These are phyloP conservation scores for Lycorma delicatula DNA, from an alignment of 1,140 invertebrate genomes.

Conservation along the genomic window DNA sequence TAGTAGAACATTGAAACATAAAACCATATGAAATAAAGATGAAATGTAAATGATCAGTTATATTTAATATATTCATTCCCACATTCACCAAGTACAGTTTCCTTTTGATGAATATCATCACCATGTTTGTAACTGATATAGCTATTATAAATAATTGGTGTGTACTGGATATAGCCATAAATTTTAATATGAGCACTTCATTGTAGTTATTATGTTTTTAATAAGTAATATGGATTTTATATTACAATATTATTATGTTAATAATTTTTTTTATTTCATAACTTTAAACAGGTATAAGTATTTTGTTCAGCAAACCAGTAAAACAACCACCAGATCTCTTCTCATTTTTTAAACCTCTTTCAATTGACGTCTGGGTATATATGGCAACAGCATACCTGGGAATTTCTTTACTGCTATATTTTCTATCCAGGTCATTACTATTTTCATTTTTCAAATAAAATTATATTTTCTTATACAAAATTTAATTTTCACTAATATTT, in stretches of 20 bases:
- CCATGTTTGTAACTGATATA: too few relatives aligned
- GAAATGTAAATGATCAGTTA: too few relatives aligned
- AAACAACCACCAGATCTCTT: conserved; percentile 66
- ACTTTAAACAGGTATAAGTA: conserved; percentile 60
- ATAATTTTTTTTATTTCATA: background rate
- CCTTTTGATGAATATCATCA: too few relatives aligned
- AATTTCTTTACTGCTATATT: conserved; percentile 75
- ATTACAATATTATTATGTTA: background rate
- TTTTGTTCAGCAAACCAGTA: conserved; percentile 63
- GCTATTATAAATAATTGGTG: too few relatives aligned
- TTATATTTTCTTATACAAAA: background rate
- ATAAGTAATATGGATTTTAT: background rate
- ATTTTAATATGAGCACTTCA: too few relatives aligned
- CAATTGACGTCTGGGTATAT: conserved; percentile 87
- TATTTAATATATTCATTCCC: too few relatives aligned
- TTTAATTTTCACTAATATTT: background rate
- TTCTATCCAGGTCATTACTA: conserved; percentile 61
- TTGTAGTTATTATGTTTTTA: too few relatives aligned
- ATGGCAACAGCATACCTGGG: conserved; percentile 80
- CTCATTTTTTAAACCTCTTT: conserved; percentile 80
- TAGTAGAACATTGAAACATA: too few relatives aligned
- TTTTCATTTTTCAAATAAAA: background rate
- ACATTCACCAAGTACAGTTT: too few relatives aligned
- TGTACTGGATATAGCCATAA: too few relatives aligned
- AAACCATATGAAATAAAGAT: too few relatives aligned